Evolutionary conservation across 1,140 invertebrate species (phyloP).

Genomic region (Aphis gossypii): DNA sequence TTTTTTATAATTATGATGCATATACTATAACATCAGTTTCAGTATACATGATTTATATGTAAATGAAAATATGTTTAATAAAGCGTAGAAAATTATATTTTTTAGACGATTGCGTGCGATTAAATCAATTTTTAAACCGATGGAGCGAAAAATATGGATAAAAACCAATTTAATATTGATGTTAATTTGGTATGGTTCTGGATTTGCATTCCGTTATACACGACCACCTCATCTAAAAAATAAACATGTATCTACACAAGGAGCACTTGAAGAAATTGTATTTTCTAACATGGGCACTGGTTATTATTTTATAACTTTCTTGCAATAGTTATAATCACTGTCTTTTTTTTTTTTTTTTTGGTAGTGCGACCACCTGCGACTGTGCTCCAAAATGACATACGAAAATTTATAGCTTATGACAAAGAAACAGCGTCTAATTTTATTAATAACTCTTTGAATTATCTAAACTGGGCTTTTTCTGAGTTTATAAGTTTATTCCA

Average conservation of each 20-base stretch:
- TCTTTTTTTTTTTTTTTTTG: background rate
- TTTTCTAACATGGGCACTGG: constrained; percentile 21
- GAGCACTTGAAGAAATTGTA: constrained; percentile 25
- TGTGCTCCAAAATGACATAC: constrained; percentile 34
- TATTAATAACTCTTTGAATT: constrained; percentile 30
- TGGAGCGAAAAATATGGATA: background rate
- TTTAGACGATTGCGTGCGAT: constrained; percentile 26
- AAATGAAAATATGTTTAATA: background rate
- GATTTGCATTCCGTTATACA: constrained; percentile 31
- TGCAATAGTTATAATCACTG: background rate
- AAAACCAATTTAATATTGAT: constrained; percentile 47
- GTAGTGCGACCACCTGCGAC: background rate
- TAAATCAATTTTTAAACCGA: constrained; percentile 23
- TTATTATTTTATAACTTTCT: background rate
- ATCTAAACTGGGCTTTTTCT: constrained; percentile 45
- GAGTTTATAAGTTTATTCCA: constrained; percentile 43
- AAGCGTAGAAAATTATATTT: background rate
- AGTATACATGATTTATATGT: background rate
- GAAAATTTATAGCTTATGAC: background rate
- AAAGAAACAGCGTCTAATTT: constrained; percentile 15
- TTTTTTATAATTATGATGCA: background rate
- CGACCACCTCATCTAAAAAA: constrained; percentile 23
- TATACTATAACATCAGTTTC: too few relatives aligned
- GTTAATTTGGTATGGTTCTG: constrained; percentile 48
- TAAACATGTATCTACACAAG: background rate